Evolutionary conservation across 2,888 invertebrate species (phyloP), one percentile per base, ranked within the genome.

Genomic region (Oeneis ivallda): DNA sequence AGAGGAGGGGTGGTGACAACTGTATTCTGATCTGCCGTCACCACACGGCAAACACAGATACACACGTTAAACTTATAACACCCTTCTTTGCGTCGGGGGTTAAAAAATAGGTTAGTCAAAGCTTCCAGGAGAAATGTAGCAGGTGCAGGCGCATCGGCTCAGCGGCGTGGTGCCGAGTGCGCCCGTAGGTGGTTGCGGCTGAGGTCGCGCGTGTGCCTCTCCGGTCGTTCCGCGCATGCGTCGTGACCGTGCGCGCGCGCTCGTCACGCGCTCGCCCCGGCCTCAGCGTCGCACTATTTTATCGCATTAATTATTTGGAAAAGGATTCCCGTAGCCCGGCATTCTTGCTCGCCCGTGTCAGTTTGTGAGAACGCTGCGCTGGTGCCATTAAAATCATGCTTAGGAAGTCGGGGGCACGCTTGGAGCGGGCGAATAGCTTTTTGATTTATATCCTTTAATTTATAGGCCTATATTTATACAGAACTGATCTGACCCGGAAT

Each of bases 241-340:
- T 90, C 91, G 90, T 89, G 90, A 89, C 89, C 84, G 84, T 79
- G 84, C 84, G 86, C 88, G 85, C 85, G 85, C 88, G 83, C 84
- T 80, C 88, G 89, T 90, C 90, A 91, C 91, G 91, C 88, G 88
- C 86, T 68, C 76, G 76, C 67, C 74, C 78, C 73, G 79, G 78
- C 80, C 82, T 78, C 84, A 81, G 82, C 74, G 80, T 79, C 85
- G 86, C 89, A 88, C 90, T 87, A 88, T 90, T 91, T 91, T 90
- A 92, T 92, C 90, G 89, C 89, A 91, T 91, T 91, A 89, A 91
- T 91, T 91, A 91, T 91, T 90, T 89, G 84, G 83, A 89, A 86
- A 89, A 89, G 87, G 87, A 86, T 87, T 87, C 89, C 83, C 84
- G 83, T 81, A 80, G 79, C 79, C 49, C 76, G 76, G 80, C 84